A percentile compares a stretch with the other conserved stretches of the same genome.
These are phyloP conservation scores for Protophormia terraenovae DNA, from an alignment of 2,888 invertebrate species.

Conservation along the genomic window DNA sequence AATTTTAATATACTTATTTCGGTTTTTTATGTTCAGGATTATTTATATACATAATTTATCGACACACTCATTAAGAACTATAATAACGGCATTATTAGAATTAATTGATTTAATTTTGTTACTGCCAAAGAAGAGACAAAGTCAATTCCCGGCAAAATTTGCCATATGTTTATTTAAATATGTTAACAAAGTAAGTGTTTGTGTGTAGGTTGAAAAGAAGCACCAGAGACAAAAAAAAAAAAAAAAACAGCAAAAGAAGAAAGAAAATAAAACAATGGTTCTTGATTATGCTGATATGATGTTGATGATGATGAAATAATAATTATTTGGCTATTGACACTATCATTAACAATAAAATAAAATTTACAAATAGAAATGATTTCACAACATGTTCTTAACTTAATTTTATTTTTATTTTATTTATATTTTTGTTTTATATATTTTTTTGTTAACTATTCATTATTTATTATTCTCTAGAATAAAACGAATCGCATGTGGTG, in stretches of 20 bases:
- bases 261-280: not conserved
- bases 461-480: slow-evolving; percentile 2
- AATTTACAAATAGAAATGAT: slow-evolving; percentile 62
- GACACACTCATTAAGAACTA: not conserved
- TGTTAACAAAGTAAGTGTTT: not conserved
- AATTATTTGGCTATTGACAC: slow-evolving; percentile 61
- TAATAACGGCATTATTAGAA: slow-evolving; percentile 21
- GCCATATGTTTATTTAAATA: not conserved
- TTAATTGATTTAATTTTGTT: slow-evolving; percentile 32
- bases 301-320: slow-evolving; percentile 57
- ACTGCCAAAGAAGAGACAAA: not conserved
- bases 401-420: not conserved
- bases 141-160: too few species aligned
- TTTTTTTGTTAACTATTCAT: slow-evolving; percentile 23
- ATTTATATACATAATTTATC: not conserved
- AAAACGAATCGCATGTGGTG: not conserved
- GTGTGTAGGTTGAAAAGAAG: not conserved
- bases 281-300: slow-evolving; percentile 21
- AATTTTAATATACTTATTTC: too few species aligned
- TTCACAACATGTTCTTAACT: slow-evolving; percentile 46
- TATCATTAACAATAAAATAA: slow-evolving; percentile 30
- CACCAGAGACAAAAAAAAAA: not conserved
- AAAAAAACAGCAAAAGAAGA: not conserved
- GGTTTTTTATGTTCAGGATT: not conserved
- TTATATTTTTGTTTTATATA: not conserved